Evolutionary conservation across 2,797 vertebrate species (phyloP).

Genomic region (Galago senegalensis): DNA sequence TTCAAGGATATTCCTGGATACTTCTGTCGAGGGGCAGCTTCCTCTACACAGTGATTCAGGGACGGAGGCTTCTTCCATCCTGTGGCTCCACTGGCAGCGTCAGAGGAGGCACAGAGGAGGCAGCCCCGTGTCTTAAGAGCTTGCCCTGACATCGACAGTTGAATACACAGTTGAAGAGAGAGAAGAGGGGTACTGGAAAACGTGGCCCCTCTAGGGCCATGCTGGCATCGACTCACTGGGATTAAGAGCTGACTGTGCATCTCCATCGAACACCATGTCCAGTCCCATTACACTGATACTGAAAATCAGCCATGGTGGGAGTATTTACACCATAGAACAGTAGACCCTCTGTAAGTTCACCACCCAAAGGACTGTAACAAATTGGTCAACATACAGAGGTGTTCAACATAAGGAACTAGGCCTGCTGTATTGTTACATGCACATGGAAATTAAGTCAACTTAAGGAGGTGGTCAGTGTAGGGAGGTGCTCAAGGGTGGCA

Average conservation of each 20-base stretch:
- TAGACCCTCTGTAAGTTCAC: too few relatives aligned
- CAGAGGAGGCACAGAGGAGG: fast-evolving
- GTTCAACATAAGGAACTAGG: too few relatives aligned
- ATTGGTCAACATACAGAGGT: too few relatives aligned
- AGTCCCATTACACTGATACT: fast-evolving
- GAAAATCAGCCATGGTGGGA: fast-evolving
- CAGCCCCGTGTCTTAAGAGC: fast-evolving
- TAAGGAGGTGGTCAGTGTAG: too few relatives aligned
- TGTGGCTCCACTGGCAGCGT: fast-evolving
- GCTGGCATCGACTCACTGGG: not conserved
- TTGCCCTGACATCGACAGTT: not conserved
- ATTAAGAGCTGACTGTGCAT: fast-evolving
- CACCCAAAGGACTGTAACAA: too few relatives aligned
- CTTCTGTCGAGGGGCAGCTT: not conserved
- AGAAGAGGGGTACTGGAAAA: not conserved
- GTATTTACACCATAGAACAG: too few relatives aligned
- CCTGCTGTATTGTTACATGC: too few relatives aligned
- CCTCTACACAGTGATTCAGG: not conserved
- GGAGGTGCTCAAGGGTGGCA: too few relatives aligned
- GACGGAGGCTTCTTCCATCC: not conserved
- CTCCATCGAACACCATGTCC: not conserved
- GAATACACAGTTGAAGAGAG: not conserved
- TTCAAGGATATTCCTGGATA: too few relatives aligned
- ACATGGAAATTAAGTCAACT: too few relatives aligned
- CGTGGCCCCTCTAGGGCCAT: fast-evolving